phyloP scores from a whole-genome alignment of 2,888 invertebrate genomes.

The Meteorus cinctellus region DNA sequence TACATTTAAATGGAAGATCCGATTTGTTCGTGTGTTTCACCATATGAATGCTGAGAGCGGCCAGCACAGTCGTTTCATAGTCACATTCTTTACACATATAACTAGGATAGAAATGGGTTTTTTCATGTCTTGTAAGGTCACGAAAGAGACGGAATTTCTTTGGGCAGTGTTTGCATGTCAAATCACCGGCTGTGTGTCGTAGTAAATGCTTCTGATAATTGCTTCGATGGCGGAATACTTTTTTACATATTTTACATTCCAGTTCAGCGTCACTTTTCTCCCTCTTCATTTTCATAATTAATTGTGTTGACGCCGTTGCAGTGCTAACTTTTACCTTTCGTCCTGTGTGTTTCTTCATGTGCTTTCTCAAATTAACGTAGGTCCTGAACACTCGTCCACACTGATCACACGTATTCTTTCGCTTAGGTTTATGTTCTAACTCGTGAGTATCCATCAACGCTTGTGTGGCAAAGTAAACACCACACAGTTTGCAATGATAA shows the following conservation, averaged over 20 bases:
- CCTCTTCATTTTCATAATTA: conserved; percentile 55
- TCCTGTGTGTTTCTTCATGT: conserved; percentile 65
- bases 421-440: conserved; percentile 58
- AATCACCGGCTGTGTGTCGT: conserved; percentile 66
- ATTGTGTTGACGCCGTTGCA: conserved; percentile 34
- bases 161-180: conserved; percentile 68
- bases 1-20: conserved; percentile 67
- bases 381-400: conserved; percentile 66
- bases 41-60: conserved; percentile 68
- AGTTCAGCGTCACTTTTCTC: conserved; percentile 60
- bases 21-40: conserved; percentile 66
- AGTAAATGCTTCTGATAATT: conserved; percentile 68
- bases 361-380: conserved; percentile 62
- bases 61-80: conserved; percentile 69
- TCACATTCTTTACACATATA: conserved; percentile 71
- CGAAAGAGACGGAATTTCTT: conserved; percentile 69
- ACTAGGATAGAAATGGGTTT: conserved; percentile 69
- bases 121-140: conserved; percentile 69
- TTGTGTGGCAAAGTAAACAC: conserved; percentile 61
- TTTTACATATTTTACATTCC: conserved; percentile 67
- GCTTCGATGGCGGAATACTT: conserved; percentile 67
- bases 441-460: conserved; percentile 61
- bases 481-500: conserved; percentile 64
- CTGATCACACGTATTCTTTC: conserved; percentile 65
- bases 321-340: conserved; percentile 53